phyloP scores from a whole-genome alignment of 2,113 vertebrate species.

The Elanus axillaris region DNA sequence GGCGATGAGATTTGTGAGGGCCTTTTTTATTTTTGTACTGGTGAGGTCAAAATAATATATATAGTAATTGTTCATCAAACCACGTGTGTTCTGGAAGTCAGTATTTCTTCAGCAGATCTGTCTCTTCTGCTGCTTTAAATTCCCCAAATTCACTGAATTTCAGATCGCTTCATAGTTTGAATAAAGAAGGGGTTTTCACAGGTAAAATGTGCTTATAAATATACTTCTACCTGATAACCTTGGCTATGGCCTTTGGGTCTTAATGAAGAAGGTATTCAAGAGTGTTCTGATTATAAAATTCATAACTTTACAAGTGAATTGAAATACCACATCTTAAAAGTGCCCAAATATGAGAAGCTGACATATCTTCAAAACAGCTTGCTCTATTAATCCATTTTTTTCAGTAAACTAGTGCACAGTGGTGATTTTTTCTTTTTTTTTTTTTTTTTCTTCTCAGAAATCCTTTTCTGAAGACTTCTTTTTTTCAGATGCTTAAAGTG shows the following conservation, averaged over 20 bases:
- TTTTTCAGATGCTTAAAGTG: background rate
- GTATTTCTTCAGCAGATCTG: background rate
- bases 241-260: background rate
- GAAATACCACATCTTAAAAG: background rate
- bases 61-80: background rate
- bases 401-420: background rate
- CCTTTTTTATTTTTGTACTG: background rate
- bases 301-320: background rate
- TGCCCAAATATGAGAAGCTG: background rate
- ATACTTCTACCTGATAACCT: background rate
- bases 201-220: background rate
- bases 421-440: background rate
- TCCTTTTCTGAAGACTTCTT: background rate
- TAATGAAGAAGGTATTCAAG: background rate
- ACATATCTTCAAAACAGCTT: background rate
- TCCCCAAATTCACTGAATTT: background rate
- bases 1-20: background rate
- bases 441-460: background rate
- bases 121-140: background rate
- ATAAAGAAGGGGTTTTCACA: background rate
- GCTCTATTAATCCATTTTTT: fast-evolving
- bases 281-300: background rate
- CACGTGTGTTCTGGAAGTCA: background rate
- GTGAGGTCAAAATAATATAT: background rate
- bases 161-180: background rate